These are phyloP conservation scores for Cosmia trapezina DNA, from an alignment of 2,888 invertebrate genomes.

Conservation along the genomic window DNA sequence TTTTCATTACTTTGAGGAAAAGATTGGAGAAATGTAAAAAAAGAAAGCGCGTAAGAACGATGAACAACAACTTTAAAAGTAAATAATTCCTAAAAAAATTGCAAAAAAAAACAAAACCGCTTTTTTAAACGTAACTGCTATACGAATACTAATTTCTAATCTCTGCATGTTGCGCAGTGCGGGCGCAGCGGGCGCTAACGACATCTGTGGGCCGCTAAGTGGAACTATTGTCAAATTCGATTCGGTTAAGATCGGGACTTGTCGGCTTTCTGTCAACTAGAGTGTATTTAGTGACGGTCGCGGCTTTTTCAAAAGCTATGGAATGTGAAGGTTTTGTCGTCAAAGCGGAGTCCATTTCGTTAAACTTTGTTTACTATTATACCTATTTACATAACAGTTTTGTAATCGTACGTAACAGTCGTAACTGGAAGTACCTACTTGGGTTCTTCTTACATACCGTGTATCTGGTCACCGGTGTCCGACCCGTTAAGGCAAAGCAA, in stretches of 20 bases:
- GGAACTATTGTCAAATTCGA: slow-evolving; percentile 87
- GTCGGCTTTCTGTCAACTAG: slow-evolving; percentile 85
- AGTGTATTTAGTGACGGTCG: slow-evolving; percentile 85
- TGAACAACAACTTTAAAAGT: background rate
- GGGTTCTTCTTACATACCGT: background rate
- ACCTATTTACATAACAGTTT: slow-evolving; percentile 67
- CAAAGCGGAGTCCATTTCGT: slow-evolving; percentile 59
- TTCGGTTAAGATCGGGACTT: slow-evolving; percentile 77
- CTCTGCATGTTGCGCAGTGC: slow-evolving; percentile 76
- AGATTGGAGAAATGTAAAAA: background rate
- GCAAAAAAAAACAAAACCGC: slow-evolving; percentile 37
- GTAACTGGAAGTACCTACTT: slow-evolving; percentile 11
- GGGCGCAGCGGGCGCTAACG: slow-evolving; percentile 87
- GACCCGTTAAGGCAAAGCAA: no score
- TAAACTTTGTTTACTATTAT: slow-evolving; percentile 66
- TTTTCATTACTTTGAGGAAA: background rate
- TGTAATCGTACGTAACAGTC: slow-evolving; percentile 57
- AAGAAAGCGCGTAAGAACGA: background rate
- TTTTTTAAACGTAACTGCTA: slow-evolving; percentile 56
- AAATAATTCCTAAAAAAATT: background rate
- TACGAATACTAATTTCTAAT: slow-evolving; percentile 78
- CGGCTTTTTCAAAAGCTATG: slow-evolving; percentile 81
- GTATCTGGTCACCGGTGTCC: no score
- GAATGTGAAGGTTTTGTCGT: slow-evolving; percentile 83
- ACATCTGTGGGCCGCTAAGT: slow-evolving; percentile 88